These are phyloP conservation scores for Pholis gunnellus DNA, from an alignment of 2,113 vertebrate species.

Conservation along the genomic window DNA sequence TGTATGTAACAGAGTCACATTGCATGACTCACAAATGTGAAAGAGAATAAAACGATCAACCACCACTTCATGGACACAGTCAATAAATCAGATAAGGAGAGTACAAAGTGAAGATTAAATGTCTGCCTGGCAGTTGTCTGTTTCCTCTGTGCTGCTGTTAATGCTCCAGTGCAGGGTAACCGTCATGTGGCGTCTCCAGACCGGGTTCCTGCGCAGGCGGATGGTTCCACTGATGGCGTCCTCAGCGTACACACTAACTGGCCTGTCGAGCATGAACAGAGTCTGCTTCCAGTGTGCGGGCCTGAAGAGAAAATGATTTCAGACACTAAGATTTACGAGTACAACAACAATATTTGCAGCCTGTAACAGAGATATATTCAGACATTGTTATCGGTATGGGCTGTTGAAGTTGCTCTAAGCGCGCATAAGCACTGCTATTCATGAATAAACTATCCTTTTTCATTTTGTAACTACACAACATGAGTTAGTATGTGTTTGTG, in stretches of 20 bases:
- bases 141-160: constrained; percentile 60
- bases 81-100: neutral
- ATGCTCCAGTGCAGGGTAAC: constrained; percentile 84
- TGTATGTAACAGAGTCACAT: neutral
- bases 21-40: constrained; percentile 1
- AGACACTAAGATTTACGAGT: neutral
- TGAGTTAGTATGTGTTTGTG: neutral
- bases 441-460: neutral
- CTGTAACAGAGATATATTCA: neutral
- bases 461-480: neutral
- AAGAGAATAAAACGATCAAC: neutral
- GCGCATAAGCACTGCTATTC: neutral
- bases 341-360: neutral
- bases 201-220: constrained; percentile 81
- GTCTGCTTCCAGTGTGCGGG: constrained; percentile 90
- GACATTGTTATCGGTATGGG: neutral
- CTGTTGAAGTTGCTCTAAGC: neutral
- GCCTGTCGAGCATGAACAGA: constrained; percentile 87
- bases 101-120: neutral
- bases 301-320: constrained; percentile 60
- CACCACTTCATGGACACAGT: neutral
- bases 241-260: constrained; percentile 70
- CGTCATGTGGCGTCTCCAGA: constrained; percentile 88
- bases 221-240: constrained; percentile 80
- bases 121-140: constrained; percentile 70